Conservation (phyloP, 2,888 invertebrate species). For the Papilio demoleus region DNA sequence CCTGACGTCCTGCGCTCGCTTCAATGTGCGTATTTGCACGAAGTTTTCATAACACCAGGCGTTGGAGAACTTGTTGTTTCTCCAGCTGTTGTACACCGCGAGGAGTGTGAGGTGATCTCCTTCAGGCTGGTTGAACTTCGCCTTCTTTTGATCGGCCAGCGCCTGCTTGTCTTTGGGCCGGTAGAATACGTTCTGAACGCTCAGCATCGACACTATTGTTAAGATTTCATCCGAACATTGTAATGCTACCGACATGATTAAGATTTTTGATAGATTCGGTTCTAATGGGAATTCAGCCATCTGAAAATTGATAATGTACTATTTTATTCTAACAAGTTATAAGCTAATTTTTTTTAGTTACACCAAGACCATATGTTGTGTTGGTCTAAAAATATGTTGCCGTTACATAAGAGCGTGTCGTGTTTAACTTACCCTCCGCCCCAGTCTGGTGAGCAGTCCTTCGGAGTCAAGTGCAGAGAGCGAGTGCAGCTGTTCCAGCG, state of each 20-base stretch:
- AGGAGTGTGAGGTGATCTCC: slow-evolving; percentile 98
- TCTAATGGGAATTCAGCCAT: slow-evolving; percentile 99
- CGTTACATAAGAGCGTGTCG: no score
- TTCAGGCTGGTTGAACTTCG: slow-evolving; percentile 99
- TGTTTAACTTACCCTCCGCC: slow-evolving; percentile 87
- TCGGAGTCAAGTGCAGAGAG: slow-evolving; percentile 98
- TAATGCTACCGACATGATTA: slow-evolving; percentile 99
- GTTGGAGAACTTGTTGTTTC: slow-evolving; percentile 99
- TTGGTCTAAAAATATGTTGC: no score
- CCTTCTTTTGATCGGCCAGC: slow-evolving; percentile 98
- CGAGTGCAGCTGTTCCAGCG: slow-evolving; percentile 97
- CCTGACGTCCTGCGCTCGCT: slow-evolving; percentile 98
- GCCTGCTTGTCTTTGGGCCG: slow-evolving; percentile 98
- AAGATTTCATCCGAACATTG: slow-evolving; percentile 98
- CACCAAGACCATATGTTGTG: no score
- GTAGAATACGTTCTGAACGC: slow-evolving; percentile 98
- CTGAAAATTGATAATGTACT: slow-evolving; percentile 63
- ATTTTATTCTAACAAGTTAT: no score
- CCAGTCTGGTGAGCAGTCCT: slow-evolving; percentile 92
- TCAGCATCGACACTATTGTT: slow-evolving; percentile 99
- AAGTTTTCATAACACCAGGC: slow-evolving; percentile 99
- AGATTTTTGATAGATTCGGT: slow-evolving; percentile 98
- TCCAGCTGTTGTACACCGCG: slow-evolving; percentile 99
- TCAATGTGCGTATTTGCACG: slow-evolving; percentile 97
- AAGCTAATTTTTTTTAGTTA: no score